Percentiles rank a stretch among this genome's conserved stretches.
Conservation (phyloP, 2,888 invertebrate genomes). For the Nephrotoma flavescens region DNA sequence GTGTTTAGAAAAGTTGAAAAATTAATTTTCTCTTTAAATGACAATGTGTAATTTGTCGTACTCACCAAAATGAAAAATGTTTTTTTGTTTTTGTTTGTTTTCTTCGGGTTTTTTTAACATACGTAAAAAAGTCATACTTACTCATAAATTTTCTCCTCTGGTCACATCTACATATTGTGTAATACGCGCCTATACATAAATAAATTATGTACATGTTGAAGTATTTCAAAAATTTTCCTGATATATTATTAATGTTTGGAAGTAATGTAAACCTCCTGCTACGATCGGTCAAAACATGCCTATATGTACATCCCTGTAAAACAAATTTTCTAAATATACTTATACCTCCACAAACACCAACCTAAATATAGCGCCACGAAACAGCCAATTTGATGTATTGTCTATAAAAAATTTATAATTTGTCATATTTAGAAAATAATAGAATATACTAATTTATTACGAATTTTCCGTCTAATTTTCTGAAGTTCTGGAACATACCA, state of each 20-base stretch:
- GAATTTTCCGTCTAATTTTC: not conserved
- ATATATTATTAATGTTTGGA: not conserved
- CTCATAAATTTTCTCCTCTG: not conserved
- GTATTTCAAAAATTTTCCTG: not conserved
- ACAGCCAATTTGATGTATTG: not conserved
- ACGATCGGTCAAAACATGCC: not conserved
- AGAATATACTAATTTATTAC: not conserved
- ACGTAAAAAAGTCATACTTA: not conserved
- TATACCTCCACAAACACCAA: not conserved
- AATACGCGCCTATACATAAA: not conserved
- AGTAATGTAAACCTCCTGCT: not conserved
- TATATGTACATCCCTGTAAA: not conserved
- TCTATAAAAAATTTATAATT: not conserved
- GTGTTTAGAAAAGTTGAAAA: not conserved
- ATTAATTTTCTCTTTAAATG: not conserved
- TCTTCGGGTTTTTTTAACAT: not conserved
- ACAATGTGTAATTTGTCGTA: not conserved
- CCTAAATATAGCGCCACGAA: not conserved
- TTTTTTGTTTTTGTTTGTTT: not conserved
- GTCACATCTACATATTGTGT: not conserved
- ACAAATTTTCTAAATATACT: not conserved
- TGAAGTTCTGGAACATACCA: not conserved
- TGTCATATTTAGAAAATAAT: not conserved
- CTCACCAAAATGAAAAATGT: not conserved
- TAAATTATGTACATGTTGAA: not conserved